A percentile compares a stretch with the other conserved stretches of the same genome.
phyloP scores from a whole-genome alignment of 2,888 invertebrate species.

The Agrotis ipsilon region DNA sequence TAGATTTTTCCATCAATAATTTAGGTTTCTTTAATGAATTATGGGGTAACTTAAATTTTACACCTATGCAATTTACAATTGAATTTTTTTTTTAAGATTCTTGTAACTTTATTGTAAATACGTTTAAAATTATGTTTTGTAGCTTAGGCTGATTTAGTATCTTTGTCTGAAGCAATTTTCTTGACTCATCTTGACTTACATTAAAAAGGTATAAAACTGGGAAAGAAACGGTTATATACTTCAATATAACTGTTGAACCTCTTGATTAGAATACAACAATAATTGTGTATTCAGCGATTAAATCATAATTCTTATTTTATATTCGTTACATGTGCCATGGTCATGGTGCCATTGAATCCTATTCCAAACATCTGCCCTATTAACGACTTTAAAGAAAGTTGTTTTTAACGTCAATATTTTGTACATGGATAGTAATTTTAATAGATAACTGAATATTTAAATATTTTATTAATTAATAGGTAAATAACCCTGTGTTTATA shows the following conservation, averaged over 20 bases:
- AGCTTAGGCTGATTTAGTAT: too few species aligned
- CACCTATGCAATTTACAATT: background rate
- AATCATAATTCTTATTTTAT: constrained; percentile 47
- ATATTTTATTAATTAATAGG: background rate
- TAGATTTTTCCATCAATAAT: background rate
- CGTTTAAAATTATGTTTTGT: too few species aligned
- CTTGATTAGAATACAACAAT: constrained; percentile 17
- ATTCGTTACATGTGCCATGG: constrained; percentile 48
- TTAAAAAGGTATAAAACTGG: background rate
- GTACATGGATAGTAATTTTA: background rate
- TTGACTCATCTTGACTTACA: too few species aligned
- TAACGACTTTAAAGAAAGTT: constrained; percentile 39
- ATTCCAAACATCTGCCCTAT: constrained; percentile 39
- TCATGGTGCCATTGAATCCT: constrained; percentile 36
- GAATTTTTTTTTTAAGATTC: background rate
- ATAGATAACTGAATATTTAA: constrained; percentile 10
- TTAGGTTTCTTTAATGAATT: background rate
- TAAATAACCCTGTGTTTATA: background rate
- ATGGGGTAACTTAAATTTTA: too few species aligned
- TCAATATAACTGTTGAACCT: background rate
- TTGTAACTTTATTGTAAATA: too few species aligned
- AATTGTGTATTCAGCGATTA: constrained; percentile 24
- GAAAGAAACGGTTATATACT: background rate
- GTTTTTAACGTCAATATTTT: constrained; percentile 1
- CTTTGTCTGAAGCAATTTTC: too few species aligned